These are phyloP conservation scores for Anthoscopus minutus DNA, from an alignment of 2,113 vertebrate species.

Conservation along the genomic window DNA sequence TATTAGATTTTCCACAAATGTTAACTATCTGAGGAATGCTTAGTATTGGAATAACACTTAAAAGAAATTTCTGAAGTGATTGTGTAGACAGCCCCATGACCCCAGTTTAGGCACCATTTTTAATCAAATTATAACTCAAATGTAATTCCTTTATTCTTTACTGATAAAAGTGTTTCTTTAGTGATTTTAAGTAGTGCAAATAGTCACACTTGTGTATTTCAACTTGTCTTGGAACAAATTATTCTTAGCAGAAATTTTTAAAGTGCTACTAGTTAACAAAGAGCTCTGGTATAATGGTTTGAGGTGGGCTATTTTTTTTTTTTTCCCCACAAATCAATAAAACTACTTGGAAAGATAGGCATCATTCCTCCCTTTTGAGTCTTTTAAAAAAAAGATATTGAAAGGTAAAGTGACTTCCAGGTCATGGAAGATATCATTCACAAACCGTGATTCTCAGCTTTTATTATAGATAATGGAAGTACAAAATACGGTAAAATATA, in stretches of 20 bases:
- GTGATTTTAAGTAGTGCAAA: not conserved
- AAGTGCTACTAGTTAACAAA: not conserved
- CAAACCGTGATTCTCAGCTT: not conserved
- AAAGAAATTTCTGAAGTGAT: conserved; percentile 47
- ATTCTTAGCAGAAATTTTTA: not conserved
- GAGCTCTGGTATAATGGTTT: not conserved
- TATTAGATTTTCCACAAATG: not conserved
- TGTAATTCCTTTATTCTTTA: not conserved
- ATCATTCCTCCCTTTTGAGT: not conserved
- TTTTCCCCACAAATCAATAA: not conserved
- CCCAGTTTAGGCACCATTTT: not conserved
- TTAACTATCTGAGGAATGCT: conserved; percentile 19
- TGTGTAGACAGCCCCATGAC: not conserved
- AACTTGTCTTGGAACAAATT: not conserved
- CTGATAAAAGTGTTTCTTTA: not conserved
- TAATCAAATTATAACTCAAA: not conserved
- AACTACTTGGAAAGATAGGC: not conserved
- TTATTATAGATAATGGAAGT: not conserved
- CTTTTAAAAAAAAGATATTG: not conserved
- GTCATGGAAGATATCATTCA: not conserved
- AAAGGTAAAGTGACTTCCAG: not conserved
- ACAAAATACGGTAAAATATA: not conserved
- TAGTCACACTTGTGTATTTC: not conserved
- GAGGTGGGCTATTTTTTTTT: not conserved
- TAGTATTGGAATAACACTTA: conserved; percentile 21